These are phyloP conservation scores for Myripristis jacobus DNA, from an alignment of 2,797 vertebrate genomes.

Conservation along the genomic window DNA sequence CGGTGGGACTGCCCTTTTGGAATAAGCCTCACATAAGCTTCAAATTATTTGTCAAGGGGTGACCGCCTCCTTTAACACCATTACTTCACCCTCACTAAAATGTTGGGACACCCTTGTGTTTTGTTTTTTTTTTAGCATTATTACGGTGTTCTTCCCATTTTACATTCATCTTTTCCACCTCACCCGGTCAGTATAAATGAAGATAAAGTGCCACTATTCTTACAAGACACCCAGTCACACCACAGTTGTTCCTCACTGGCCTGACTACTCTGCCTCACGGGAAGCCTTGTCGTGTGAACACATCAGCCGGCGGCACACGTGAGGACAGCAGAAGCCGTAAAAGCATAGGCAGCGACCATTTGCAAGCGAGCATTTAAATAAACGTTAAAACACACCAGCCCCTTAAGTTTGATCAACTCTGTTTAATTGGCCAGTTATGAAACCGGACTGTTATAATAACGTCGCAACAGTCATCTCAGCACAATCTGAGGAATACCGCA, in stretches of 20 bases:
- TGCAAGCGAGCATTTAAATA: constrained; percentile 1
- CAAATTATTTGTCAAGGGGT: constrained; percentile 2
- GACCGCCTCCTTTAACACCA: not conserved
- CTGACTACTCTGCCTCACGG: not conserved
- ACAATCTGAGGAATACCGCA: constrained; percentile 13
- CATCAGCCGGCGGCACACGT: not conserved
- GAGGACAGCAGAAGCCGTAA: constrained; percentile 9
- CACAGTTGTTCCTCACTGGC: not conserved
- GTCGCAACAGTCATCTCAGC: not conserved
- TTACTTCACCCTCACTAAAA: too few relatives aligned
- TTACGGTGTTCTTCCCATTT: not conserved
- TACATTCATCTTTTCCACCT: constrained; percentile 20
- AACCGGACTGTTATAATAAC: not conserved
- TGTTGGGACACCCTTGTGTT: not conserved
- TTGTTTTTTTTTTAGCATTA: not conserved
- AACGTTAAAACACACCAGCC: constrained; percentile 6
- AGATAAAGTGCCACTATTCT: constrained; percentile 32
- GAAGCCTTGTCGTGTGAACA: not conserved
- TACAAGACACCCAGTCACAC: constrained; percentile 11
- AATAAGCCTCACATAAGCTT: not conserved
- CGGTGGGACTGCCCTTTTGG: not conserved
- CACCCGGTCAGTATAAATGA: not conserved
- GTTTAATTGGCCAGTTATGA: not conserved
- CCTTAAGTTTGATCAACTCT: constrained; percentile 7
- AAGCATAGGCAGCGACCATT: constrained; percentile 30